phyloP scores from a whole-genome alignment of 2,888 invertebrate genomes.

The Drosophila kokeensis region DNA sequence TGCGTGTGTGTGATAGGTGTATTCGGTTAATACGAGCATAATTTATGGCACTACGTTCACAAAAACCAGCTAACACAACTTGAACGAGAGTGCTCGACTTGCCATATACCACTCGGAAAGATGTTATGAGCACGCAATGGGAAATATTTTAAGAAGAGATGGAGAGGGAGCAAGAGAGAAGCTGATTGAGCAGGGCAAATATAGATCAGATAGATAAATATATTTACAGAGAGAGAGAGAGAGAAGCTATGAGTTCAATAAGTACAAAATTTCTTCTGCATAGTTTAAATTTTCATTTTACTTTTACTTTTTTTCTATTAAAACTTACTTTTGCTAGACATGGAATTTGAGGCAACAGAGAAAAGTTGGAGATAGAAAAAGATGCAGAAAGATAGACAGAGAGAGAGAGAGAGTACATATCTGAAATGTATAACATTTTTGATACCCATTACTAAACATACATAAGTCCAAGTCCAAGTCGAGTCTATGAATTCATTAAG shows the following conservation, averaged over 20 bases:
- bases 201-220: too few relatives aligned
- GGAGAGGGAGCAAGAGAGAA: too few relatives aligned
- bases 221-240: not conserved
- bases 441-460: not conserved
- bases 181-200: not conserved
- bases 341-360: not conserved
- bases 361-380: not conserved
- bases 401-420: not conserved
- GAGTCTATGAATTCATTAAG: not conserved
- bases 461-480: not conserved
- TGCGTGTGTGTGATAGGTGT: conserved; percentile 4
- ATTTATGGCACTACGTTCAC: conserved; percentile 53
- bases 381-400: not conserved
- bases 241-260: not conserved
- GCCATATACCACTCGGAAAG: not conserved
- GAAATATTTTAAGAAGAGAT: not conserved
- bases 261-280: not conserved
- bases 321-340: not conserved
- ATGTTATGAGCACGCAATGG: not conserved
- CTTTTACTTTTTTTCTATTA: not conserved
- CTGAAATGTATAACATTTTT: not conserved
- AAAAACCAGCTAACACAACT: not conserved
- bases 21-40: conserved; percentile 30
- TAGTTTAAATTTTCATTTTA: not conserved
- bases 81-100: not conserved